Evolutionary conservation across 2,888 invertebrate species (phyloP).

Genomic region (Limnephilus lunatus): DNA sequence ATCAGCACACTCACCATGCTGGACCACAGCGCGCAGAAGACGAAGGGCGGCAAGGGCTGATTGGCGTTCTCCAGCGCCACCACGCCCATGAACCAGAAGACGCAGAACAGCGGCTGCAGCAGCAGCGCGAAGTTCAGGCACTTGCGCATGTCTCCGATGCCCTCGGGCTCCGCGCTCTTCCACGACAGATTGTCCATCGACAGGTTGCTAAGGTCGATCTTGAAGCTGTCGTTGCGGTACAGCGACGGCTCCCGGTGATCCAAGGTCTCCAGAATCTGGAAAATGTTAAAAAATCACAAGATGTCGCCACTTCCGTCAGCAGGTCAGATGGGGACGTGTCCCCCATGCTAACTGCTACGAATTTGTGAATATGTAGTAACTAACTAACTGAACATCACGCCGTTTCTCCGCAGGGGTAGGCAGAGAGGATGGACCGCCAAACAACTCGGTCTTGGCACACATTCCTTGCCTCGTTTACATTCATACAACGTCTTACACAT

Average conservation of each 20-base stretch:
- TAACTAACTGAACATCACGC: too few relatives aligned
- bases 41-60: conserved; percentile 79
- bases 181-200: conserved; percentile 76
- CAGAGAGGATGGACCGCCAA: too few relatives aligned
- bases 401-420: too few relatives aligned
- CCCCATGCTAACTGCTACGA: too few relatives aligned
- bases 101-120: conserved; percentile 83
- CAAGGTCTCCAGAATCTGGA: conserved; percentile 54
- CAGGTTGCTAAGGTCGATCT: conserved; percentile 73
- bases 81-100: conserved; percentile 86
- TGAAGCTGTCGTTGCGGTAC: conserved; percentile 57
- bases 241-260: conserved; percentile 54
- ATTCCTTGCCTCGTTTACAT: too few relatives aligned
- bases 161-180: conserved; percentile 74
- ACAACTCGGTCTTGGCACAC: too few relatives aligned
- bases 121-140: conserved; percentile 81
- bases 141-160: conserved; percentile 78
- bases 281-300: not conserved
- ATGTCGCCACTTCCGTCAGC: too few relatives aligned
- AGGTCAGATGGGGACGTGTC: too few relatives aligned
- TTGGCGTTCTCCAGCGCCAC: conserved; percentile 84
- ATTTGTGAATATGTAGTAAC: too few relatives aligned
- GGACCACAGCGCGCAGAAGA: conserved; percentile 78
- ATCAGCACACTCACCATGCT: conserved; percentile 75
- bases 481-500: too few relatives aligned